Evolutionary conservation across 2,797 vertebrate genomes (phyloP).

Genomic region (Neosilurus hyrtlii): DNA sequence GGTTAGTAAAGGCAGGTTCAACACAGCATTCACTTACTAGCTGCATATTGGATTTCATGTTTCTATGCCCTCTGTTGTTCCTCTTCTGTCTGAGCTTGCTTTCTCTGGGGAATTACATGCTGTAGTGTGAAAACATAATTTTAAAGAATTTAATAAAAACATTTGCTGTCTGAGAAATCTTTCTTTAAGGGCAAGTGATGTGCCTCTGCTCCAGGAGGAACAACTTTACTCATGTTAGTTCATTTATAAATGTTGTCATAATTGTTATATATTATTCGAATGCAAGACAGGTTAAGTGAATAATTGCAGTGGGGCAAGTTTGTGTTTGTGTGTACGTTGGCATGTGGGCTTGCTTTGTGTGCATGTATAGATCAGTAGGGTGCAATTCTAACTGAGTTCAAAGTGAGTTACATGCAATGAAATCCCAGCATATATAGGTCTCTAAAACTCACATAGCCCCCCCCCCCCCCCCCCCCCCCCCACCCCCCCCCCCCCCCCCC

Average conservation of each 20-base stretch:
- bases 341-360: background rate
- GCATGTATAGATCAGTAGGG: background rate
- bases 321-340: background rate
- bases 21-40: conserved; percentile 11
- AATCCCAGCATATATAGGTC: conserved; percentile 10
- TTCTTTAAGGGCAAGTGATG: too few species aligned
- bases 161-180: background rate
- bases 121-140: background rate
- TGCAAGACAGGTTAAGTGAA: background rate
- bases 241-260: background rate
- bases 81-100: conserved; percentile 21
- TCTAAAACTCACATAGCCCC: background rate
- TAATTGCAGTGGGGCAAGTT: background rate
- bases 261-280: background rate
- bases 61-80: background rate
- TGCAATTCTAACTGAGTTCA: conserved; percentile 31
- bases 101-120: background rate
- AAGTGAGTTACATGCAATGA: conserved; percentile 33
- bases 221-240: background rate
- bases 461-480: background rate
- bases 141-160: background rate
- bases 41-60: conserved; percentile 1
- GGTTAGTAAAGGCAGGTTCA: conserved; percentile 12
- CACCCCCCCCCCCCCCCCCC: too few species aligned
- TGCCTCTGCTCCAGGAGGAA: background rate